Percentiles rank a stretch among this genome's conserved stretches.
These are phyloP conservation scores for Kudoa iwatai DNA, from an alignment of 30 jellyfish, hydroid and myxozoan genomes.

Conservation along the genomic window DNA sequence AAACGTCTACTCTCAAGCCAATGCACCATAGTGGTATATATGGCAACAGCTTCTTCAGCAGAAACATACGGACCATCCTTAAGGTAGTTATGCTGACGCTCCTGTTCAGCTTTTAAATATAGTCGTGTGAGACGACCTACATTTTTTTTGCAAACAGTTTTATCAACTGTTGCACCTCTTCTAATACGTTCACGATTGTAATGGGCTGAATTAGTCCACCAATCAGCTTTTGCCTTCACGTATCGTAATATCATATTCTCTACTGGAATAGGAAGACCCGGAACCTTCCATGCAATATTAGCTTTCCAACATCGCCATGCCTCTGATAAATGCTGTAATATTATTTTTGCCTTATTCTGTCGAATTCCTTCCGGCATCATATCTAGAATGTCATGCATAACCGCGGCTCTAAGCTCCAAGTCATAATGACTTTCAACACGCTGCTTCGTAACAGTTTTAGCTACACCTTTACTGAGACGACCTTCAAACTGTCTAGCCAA, in stretches of 20 bases:
- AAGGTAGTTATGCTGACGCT: constrained; percentile 60
- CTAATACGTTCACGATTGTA: constrained; percentile 83
- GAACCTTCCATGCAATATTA: constrained; percentile 94
- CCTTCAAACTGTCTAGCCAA: constrained; percentile 92
- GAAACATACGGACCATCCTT: constrained; percentile 95
- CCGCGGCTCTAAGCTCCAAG: constrained; percentile 82
- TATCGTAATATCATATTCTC: constrained; percentile 85
- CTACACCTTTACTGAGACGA: constrained; percentile 82
- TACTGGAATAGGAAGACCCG: constrained; percentile 87
- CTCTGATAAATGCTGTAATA: constrained; percentile 66
- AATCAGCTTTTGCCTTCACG: constrained; percentile 90
- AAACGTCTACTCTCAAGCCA: constrained; percentile 83
- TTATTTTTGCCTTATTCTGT: constrained; percentile 76
- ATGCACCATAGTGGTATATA: constrained; percentile 80
- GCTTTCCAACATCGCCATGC: constrained; percentile 99
- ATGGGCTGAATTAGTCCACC: constrained; percentile 98
- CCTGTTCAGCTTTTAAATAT: constrained; percentile 80
- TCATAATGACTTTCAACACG: constrained; percentile 98
- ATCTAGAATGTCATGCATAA: constrained; percentile 82
- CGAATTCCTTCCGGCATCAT: constrained; percentile 97
- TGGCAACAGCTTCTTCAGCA: constrained; percentile 97
- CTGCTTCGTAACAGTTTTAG: constrained; percentile 83
- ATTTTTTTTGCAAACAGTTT: constrained; percentile 82
- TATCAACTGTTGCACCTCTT: constrained; percentile 90
- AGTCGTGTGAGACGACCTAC: constrained; percentile 65